phyloP scores from a whole-genome alignment of 2,888 invertebrate species.

The Hofmannophila pseudospretella region DNA sequence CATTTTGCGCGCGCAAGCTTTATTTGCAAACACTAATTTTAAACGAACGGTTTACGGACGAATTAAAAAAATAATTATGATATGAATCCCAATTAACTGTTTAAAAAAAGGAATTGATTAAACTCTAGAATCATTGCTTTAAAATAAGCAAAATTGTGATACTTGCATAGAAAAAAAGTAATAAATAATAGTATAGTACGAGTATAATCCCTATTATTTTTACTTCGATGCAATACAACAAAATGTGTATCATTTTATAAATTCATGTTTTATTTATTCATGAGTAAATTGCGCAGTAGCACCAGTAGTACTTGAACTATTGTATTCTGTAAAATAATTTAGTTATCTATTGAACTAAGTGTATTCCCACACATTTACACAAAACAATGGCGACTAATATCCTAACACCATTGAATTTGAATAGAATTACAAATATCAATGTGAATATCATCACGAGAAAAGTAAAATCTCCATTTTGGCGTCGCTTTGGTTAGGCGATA shows the following conservation, averaged over 20 bases:
- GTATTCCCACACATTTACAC: conserved; percentile 2
- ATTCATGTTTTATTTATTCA: too few species aligned
- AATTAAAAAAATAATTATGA: conserved; percentile 6
- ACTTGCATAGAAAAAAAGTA: too few species aligned
- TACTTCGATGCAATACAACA: too few species aligned
- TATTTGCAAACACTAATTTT: conserved; percentile 36
- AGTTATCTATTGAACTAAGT: conserved; percentile 1
- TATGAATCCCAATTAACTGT: not conserved
- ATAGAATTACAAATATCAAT: conserved; percentile 17
- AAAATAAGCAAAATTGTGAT: too few species aligned
- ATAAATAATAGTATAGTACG: too few species aligned
- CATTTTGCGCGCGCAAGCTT: conserved; percentile 25
- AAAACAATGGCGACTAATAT: conserved; percentile 2
- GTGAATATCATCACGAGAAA: conserved; percentile 28
- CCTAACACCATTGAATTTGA: conserved; percentile 10
- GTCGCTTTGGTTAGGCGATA: conserved; percentile 34
- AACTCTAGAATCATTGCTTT: too few species aligned
- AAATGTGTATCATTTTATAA: too few species aligned
- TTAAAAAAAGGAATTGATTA: not conserved
- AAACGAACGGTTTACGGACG: conserved; percentile 7
- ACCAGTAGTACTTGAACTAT: too few species aligned
- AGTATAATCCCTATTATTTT: too few species aligned
- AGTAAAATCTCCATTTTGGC: conserved; percentile 27
- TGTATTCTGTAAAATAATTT: too few species aligned
- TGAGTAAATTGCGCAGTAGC: too few species aligned